Evolutionary conservation across 2,113 vertebrate species (phyloP).

Genomic region (Zapus hudsonius): DNA sequence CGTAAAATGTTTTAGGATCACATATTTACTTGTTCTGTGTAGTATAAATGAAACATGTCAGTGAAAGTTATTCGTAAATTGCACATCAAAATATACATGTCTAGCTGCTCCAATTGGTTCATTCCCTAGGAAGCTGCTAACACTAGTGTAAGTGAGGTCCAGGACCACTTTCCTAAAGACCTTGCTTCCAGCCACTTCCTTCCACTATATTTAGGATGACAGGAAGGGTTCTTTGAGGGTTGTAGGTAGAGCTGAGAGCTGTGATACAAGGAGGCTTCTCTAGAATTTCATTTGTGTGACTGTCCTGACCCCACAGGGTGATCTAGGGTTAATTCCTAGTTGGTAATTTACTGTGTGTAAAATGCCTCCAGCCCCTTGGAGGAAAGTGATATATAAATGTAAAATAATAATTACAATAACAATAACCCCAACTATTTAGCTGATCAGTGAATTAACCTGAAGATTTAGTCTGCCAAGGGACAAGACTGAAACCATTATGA

Average conservation of each 20-base stretch:
- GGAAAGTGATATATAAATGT: slow-evolving; percentile 80
- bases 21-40: not conserved
- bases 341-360: slow-evolving; percentile 78
- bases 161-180: slow-evolving; percentile 23
- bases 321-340: slow-evolving; percentile 79
- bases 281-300: slow-evolving; percentile 69
- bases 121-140: slow-evolving; percentile 34
- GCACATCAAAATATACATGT: not conserved
- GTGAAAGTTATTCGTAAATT: not conserved
- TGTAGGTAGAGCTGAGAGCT: not conserved
- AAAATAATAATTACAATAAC: slow-evolving; percentile 82
- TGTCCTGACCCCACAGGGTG: slow-evolving; percentile 62
- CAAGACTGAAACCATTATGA: slow-evolving; percentile 84
- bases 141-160: not conserved
- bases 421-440: slow-evolving; percentile 81
- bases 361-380: slow-evolving; percentile 76
- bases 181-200: not conserved
- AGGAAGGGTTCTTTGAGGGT: not conserved
- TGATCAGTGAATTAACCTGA: slow-evolving; percentile 84
- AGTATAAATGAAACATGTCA: slow-evolving; percentile 22
- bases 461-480: slow-evolving; percentile 84
- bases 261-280: slow-evolving; percentile 25
- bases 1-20: not conserved
- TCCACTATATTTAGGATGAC: not conserved
- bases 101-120: not conserved